These are phyloP conservation scores for Parambassis ranga DNA, from an alignment of 2,797 vertebrate genomes.

Conservation along the genomic window DNA sequence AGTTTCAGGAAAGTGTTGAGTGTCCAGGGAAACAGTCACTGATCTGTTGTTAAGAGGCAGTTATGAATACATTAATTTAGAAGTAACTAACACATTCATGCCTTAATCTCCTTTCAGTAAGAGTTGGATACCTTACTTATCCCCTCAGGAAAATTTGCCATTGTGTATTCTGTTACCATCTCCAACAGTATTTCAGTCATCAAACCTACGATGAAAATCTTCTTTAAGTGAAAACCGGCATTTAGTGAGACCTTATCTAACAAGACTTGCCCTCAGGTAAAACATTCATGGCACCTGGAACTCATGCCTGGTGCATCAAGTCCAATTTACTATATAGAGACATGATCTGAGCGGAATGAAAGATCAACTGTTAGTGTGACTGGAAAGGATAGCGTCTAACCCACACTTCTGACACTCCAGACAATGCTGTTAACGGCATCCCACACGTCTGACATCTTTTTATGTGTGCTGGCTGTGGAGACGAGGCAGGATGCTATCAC, in stretches of 20 bases:
- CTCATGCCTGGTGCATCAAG: not conserved
- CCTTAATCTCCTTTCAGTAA: too few species aligned
- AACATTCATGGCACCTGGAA: not conserved
- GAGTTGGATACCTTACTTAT: too few species aligned
- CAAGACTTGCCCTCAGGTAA: not conserved
- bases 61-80: not conserved
- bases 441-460: constrained; percentile 57
- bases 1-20: too few species aligned
- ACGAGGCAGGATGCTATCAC: constrained; percentile 35
- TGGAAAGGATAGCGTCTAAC: constrained; percentile 17
- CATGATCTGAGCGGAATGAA: constrained; percentile 24
- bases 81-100: not conserved
- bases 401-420: constrained; percentile 9
- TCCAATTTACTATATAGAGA: constrained; percentile 3
- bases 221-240: not conserved
- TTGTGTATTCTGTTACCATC: too few species aligned
- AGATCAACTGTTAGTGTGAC: constrained; percentile 11
- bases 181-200: too few species aligned
- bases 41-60: not conserved
- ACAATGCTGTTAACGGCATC: constrained; percentile 57
- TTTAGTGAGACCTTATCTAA: not conserved
- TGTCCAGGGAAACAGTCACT: not conserved
- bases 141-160: too few species aligned
- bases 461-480: constrained; percentile 23
- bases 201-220: not conserved